Evolutionary conservation across 2,888 invertebrate species (phyloP), one percentile per base, ranked within the genome.

Genomic region (Drosophila mercatorum): DNA sequence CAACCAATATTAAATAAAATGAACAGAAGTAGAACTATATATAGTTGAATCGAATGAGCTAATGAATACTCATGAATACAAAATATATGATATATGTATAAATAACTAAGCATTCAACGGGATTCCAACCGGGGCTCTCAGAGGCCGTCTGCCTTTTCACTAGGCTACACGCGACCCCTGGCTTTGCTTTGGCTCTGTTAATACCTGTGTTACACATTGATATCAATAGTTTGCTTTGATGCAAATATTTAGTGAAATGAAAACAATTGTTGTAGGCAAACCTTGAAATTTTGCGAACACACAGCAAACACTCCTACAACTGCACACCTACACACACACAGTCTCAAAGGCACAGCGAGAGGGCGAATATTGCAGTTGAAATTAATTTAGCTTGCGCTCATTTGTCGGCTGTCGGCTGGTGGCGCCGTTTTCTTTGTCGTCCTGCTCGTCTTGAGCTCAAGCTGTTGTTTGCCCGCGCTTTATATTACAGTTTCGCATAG

Each of bases 311-410:
- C 17, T 7, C 11, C 22, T 38, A 12, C 49, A 28, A n/a, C 47
- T 28, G 38, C n/a, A 40, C 34, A 51, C 41, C 31, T 12, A 36
- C 22, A 51, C 43, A 56, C 31, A 36, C 22, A 51, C 43, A 56
- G 28, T 17, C 3, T 28, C 12, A 46, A 38, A 46, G 41, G 6
- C 26, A 44, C 8, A 66, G 41, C 73, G 46, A 49, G 62, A 61
- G 34, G 10, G 40, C 63, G 63, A 60, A 61, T 64, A 65, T 65
- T 70, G 61, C 64, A 72, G 65, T 63, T 65, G 58, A 80, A 88
- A 80, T 82, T 77, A 71, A 86, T 87, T 81, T 74, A 52, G 34
- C 56, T 38, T 63, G 57, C 38, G 63, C 76, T 76, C 74, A 81
- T 87, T 81, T 81, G 80, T 77, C 46, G 71, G 52, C 76, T 64